Conservation (phyloP, 2,888 invertebrate genomes). For the Tiphia femorata region DNA sequence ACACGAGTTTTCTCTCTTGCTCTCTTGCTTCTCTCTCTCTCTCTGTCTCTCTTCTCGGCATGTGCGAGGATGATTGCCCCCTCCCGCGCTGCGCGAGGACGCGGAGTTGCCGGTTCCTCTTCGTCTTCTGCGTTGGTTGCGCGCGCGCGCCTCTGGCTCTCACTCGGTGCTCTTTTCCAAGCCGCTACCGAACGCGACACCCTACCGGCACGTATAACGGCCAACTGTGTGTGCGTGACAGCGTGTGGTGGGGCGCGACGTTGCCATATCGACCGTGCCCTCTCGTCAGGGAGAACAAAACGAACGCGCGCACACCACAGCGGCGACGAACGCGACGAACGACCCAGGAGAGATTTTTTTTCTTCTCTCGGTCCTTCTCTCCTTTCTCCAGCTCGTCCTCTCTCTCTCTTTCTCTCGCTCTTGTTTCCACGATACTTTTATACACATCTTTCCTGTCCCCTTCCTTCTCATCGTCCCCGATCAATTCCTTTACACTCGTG, state of each 20-base stretch:
- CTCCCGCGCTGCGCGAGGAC: conserved; percentile 29
- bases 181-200: conserved; percentile 49
- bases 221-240: too few species aligned
- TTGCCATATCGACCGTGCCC: conserved; percentile 67
- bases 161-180: background rate
- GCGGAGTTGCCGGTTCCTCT: conserved; percentile 43
- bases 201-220: too few species aligned
- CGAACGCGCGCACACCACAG: conserved; percentile 23
- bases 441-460: background rate
- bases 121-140: conserved; percentile 1
- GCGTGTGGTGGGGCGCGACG: conserved; percentile 60
- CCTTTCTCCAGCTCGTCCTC: conserved; percentile 7
- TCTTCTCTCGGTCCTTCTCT: conserved; percentile 1
- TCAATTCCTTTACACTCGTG: background rate
- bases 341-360: background rate
- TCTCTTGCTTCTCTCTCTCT: too few species aligned
- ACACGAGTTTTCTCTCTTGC: conserved; percentile 58
- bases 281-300: conserved; percentile 40
- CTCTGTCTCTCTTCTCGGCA: conserved; percentile 46
- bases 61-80: conserved; percentile 37
- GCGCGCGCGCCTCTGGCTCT: conserved; percentile 2
- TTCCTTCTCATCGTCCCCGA: background rate
- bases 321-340: conserved; percentile 2
- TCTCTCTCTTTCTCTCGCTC: conserved; percentile 22
- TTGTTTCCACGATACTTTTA: conserved; percentile 13